Evolutionary conservation across 2,888 invertebrate species (phyloP).

Genomic region (Thera britannica): DNA sequence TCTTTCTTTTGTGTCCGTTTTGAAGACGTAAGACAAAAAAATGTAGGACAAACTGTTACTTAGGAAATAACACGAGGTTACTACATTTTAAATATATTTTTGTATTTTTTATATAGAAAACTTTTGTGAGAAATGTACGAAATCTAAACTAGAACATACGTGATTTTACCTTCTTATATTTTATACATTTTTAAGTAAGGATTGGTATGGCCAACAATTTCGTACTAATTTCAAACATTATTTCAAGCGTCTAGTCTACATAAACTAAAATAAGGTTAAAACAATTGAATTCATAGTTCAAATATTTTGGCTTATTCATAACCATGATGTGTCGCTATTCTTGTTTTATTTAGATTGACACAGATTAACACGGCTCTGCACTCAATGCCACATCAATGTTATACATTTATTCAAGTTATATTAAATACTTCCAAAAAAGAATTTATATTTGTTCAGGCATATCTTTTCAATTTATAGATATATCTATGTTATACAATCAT

Average conservation of each 20-base stretch:
- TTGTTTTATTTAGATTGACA: slow-evolving; percentile 63
- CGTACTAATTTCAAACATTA: background rate
- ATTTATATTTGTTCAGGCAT: too few species aligned
- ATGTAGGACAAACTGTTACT: background rate
- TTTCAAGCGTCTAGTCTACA: slow-evolving; percentile 1
- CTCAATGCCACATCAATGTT: slow-evolving; percentile 45
- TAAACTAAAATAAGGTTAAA: background rate
- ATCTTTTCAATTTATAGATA: too few species aligned
- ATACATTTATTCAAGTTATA: background rate
- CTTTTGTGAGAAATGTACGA: too few species aligned
- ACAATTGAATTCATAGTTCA: slow-evolving; percentile 15
- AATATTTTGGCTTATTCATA: slow-evolving; percentile 12
- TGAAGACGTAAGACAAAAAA: background rate
- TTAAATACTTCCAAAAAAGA: background rate
- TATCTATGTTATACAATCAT: too few species aligned
- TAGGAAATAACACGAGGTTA: too few species aligned
- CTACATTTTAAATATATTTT: too few species aligned
- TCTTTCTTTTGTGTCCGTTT: slow-evolving; percentile 37
- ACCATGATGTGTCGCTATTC: slow-evolving; percentile 53
- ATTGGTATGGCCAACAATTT: too few species aligned
- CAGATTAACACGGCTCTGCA: slow-evolving; percentile 52
- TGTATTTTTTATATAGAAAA: too few species aligned
- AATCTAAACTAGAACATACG: too few species aligned
- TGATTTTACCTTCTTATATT: too few species aligned
- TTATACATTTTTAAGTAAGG: too few species aligned